Evolutionary conservation across 2,113 vertebrate species (phyloP).

Genomic region (Pomatostomus ruficeps): DNA sequence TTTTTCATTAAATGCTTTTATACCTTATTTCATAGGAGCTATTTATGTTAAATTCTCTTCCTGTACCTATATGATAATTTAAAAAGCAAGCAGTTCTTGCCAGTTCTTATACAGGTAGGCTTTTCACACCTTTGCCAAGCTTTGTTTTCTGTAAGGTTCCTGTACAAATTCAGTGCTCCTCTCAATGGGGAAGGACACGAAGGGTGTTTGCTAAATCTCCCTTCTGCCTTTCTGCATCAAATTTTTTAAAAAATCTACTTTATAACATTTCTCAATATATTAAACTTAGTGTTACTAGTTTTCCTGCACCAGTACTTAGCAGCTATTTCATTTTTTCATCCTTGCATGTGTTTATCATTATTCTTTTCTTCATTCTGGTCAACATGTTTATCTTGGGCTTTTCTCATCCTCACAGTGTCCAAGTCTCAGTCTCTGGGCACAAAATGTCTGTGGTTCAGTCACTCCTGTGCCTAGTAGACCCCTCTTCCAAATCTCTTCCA

Average conservation of each 20-base stretch:
- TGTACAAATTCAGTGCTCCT: not conserved
- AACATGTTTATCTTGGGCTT: not conserved
- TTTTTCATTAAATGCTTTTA: not conserved
- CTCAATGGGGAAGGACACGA: not conserved
- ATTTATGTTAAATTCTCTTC: not conserved
- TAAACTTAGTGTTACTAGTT: not conserved
- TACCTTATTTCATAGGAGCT: not conserved
- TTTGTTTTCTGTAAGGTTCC: not conserved
- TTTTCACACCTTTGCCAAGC: not conserved
- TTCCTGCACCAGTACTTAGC: not conserved
- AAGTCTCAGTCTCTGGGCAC: not conserved
- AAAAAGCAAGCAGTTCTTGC: not conserved
- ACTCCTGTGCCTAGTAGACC: not conserved
- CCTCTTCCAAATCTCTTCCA: not conserved
- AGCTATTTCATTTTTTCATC: not conserved
- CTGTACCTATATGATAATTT: not conserved
- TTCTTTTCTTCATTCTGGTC: not conserved
- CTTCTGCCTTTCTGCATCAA: not conserved
- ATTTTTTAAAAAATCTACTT: not conserved
- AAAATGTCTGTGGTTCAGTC: not conserved
- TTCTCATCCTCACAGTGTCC: not conserved
- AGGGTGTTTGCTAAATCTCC: not conserved
- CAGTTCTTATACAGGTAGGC: not conserved
- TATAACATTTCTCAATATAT: not conserved
- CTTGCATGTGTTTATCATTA: not conserved